Conservation (phyloP, 2,888 invertebrate species). For the Lasioglossum leucozonium region DNA sequence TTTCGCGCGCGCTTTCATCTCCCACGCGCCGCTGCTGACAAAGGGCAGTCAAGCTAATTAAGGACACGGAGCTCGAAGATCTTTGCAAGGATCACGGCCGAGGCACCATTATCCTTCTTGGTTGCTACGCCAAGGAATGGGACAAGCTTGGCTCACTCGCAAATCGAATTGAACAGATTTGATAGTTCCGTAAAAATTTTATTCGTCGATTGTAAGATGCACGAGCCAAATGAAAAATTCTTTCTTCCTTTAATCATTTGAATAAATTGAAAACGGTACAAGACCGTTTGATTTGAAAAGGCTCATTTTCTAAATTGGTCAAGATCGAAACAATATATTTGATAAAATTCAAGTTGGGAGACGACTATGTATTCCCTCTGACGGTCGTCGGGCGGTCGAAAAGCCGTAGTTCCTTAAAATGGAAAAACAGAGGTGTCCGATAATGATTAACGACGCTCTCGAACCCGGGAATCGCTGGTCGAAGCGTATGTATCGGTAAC, state of each 20-base stretch:
- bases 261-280: too few relatives aligned
- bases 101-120: not conserved
- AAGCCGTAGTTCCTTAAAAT: not conserved
- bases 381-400: not conserved
- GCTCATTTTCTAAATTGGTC: too few relatives aligned
- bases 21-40: not conserved
- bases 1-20: not conserved
- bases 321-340: not conserved
- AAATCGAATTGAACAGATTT: not conserved
- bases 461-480: slow-evolving; percentile 30
- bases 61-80: not conserved
- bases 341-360: not conserved
- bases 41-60: not conserved
- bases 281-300: too few relatives aligned
- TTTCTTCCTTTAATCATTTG: too few relatives aligned
- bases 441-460: slow-evolving; percentile 55
- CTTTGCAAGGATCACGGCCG: not conserved
- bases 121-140: not conserved
- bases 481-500: slow-evolving; percentile 34
- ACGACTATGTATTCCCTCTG: not conserved
- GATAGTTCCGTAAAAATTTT: not conserved
- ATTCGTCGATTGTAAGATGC: too few relatives aligned
- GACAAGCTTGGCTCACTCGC: not conserved
- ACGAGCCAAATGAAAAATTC: too few relatives aligned
- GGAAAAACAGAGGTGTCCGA: slow-evolving; percentile 32